Evolutionary conservation across 2,113 vertebrate species (phyloP), one percentile per base, ranked within the genome.

Genomic region (Eleginops maclovinus): DNA sequence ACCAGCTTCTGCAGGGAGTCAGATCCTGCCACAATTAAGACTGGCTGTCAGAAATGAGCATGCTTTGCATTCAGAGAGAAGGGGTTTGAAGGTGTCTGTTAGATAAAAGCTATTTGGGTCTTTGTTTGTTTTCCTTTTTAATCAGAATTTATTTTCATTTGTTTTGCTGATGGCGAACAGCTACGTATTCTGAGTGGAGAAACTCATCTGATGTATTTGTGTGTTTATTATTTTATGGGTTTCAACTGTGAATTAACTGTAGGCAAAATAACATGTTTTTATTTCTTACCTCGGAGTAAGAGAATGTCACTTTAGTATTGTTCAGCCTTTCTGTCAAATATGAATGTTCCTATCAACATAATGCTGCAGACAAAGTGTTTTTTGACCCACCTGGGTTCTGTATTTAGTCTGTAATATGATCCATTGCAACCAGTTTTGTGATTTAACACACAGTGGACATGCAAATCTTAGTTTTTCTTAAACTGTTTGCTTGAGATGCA

Each of bases 231-330:
- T 79, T 83, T 91, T 74, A 64, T 26, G 60, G 85, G 81, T 88
- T 89, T 86, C 71, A 85, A 91, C 90, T 93, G 91, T 92, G 90
- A 93, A 93, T 81, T 84, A 65, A 65, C 56, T 89, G 60, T 83
- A 79, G 64, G 64, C 72, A 77, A 86, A 84, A 73, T 75, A 67
- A 24, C 40, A 67, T 31, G 64, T 64, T 85, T 76, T 89, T 75
- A 63, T 71, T 77, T 91, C 88, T 91, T 93, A 87, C 86, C 54
- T 61, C 19, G 51, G 71, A 19, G 85, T 91, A 86, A 91, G 84
- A 88, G 83, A 91, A 88, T 87, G 85, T 93, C 91, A 92, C 89
- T 93, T 91, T 91, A 91, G 89, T 91, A 80, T 90, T 91, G 80
- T 79, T 88, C 66, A 84, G 88, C 81, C 86, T 89, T 87, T 84